These are phyloP conservation scores for Orchesellides sinensis DNA, from an alignment of 2,888 invertebrate genomes.

Conservation along the genomic window DNA sequence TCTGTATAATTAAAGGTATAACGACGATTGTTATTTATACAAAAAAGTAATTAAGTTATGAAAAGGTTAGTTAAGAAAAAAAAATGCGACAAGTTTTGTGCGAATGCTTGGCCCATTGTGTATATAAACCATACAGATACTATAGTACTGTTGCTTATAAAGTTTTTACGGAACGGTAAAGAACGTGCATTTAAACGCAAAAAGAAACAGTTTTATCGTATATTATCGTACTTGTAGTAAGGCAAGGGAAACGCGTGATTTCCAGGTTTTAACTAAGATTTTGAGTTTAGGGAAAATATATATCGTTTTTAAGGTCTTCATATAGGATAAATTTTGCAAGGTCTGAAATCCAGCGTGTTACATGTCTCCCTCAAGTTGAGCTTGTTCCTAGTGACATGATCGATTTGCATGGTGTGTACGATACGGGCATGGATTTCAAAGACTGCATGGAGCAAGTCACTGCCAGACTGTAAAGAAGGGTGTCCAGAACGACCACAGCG, in stretches of 20 bases:
- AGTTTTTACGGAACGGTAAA: slow-evolving; percentile 27
- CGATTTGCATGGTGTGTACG: background rate
- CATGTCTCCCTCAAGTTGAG: background rate
- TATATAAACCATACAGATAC: slow-evolving; percentile 57
- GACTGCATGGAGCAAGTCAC: slow-evolving; percentile 74
- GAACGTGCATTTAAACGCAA: slow-evolving; percentile 40
- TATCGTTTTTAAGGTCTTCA: slow-evolving; percentile 29
- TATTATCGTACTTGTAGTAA: slow-evolving; percentile 22
- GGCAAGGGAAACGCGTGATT: background rate
- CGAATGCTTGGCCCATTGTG: slow-evolving; percentile 37
- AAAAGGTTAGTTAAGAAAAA: slow-evolving; percentile 8
- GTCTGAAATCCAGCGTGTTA: slow-evolving; percentile 32
- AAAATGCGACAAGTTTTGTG: slow-evolving; percentile 50
- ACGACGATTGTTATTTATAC: too few relatives aligned
- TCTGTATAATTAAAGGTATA: too few relatives aligned
- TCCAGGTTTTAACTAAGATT: slow-evolving; percentile 11
- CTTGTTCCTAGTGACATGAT: background rate
- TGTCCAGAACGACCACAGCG: slow-evolving; percentile 52
- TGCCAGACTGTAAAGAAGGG: slow-evolving; percentile 75
- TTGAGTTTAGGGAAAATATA: slow-evolving; percentile 18
- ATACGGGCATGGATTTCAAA: slow-evolving; percentile 22
- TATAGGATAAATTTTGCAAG: slow-evolving; percentile 43
- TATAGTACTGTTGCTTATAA: slow-evolving; percentile 56
- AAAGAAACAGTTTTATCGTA: background rate
- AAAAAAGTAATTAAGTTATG: too few relatives aligned